A percentile compares a stretch with the other conserved stretches of the same genome.
phyloP scores from a whole-genome alignment of 37 sponge, comb jelly and placozoan species.

The Spongilla lacustris region DNA sequence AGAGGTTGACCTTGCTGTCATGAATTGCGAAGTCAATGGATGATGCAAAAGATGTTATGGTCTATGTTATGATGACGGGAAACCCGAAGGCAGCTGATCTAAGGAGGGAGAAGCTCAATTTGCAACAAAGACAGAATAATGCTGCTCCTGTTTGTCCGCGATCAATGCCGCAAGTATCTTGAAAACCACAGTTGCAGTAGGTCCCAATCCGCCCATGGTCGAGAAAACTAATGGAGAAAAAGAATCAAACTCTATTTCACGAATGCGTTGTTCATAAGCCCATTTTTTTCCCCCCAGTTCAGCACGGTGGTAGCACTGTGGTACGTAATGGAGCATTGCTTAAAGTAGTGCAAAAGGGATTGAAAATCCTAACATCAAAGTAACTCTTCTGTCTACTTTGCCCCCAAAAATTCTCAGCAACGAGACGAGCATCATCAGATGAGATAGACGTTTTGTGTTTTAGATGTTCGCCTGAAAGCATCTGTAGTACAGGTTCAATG shows the following conservation, averaged over 20 bases:
- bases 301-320: too few relatives aligned
- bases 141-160: background rate
- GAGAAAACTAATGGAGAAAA: conserved; percentile 30
- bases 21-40: too few relatives aligned
- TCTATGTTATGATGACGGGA: too few relatives aligned
- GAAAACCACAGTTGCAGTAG: background rate
- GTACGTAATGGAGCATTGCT: too few relatives aligned
- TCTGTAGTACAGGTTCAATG: conserved; percentile 23
- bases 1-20: too few relatives aligned
- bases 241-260: conserved; percentile 26
- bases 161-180: conserved; percentile 2
- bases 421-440: conserved; percentile 6
- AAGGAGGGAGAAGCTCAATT: too few relatives aligned
- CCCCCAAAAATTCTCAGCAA: conserved; percentile 40
- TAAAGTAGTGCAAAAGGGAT: conserved; percentile 10
- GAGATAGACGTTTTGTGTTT: background rate
- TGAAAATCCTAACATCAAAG: conserved; percentile 30
- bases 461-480: conserved; percentile 9
- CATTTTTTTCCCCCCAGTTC: conserved; percentile 4
- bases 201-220: background rate
- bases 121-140: too few relatives aligned
- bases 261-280: background rate
- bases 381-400: background rate
- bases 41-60: too few relatives aligned
- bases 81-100: too few relatives aligned